phyloP scores from a whole-genome alignment of 2,113 vertebrate genomes.

The Varanus salvator region DNA sequence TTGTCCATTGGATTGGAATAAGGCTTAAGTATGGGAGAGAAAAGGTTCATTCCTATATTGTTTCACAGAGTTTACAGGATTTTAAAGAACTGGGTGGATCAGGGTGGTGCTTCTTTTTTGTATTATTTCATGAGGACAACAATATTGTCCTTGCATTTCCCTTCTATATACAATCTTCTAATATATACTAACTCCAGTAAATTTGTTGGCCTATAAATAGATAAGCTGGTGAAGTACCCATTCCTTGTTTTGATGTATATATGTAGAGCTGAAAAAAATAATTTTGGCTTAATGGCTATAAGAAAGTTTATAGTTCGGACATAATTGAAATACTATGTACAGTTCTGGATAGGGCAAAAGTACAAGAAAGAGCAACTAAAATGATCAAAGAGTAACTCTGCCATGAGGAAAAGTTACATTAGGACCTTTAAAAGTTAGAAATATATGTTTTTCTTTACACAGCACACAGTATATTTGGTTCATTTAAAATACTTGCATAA shows the following conservation, averaged over 20 bases:
- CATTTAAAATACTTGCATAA: too few species aligned
- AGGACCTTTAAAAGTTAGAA: too few species aligned
- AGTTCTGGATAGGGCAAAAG: background rate
- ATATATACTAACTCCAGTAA: background rate
- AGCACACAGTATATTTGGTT: too few species aligned
- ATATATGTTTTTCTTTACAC: too few species aligned
- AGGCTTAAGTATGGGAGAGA: background rate
- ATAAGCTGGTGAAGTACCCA: background rate
- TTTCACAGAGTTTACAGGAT: background rate
- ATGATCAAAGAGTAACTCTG: background rate
- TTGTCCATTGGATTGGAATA: background rate
- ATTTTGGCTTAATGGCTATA: background rate
- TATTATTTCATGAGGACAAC: background rate
- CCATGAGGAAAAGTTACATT: too few species aligned
- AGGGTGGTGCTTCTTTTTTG: background rate
- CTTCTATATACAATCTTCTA: background rate
- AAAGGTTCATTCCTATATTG: background rate
- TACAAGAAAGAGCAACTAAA: background rate
- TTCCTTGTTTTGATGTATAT: background rate
- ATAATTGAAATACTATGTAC: background rate
- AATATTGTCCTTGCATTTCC: background rate
- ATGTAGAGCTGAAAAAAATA: background rate
- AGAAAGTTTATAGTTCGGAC: background rate
- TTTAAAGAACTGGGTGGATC: background rate
- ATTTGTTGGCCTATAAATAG: background rate